Evolutionary conservation across 2,113 vertebrate species (phyloP).

Genomic region (Addax nasomaculatus): DNA sequence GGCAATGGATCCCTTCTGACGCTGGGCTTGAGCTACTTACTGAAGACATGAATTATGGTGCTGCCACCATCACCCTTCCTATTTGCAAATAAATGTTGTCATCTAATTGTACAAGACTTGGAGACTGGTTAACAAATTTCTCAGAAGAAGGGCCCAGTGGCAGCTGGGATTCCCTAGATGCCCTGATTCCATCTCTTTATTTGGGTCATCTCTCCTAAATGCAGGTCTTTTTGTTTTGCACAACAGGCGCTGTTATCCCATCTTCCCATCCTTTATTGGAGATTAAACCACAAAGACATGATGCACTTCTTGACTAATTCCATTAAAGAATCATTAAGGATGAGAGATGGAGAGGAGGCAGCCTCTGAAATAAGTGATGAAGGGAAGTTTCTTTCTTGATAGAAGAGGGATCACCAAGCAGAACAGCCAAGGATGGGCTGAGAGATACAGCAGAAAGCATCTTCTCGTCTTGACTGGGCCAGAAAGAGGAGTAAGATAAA

Average conservation of each 20-base stretch:
- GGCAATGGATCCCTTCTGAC: constrained; percentile 58
- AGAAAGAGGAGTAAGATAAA: neutral
- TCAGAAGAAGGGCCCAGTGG: constrained; percentile 36
- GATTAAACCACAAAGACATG: constrained; percentile 27
- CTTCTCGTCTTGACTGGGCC: neutral
- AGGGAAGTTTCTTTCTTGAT: neutral
- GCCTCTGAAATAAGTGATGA: neutral
- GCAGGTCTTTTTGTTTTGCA: neutral
- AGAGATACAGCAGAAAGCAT: neutral
- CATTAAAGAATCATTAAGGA: constrained; percentile 64
- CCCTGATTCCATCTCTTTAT: constrained; percentile 68
- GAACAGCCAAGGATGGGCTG: neutral
- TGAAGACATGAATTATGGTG: constrained; percentile 79
- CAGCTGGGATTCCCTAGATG: constrained; percentile 49
- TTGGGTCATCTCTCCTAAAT: neutral
- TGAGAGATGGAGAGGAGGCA: constrained; percentile 39
- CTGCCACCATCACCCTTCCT: constrained; percentile 76
- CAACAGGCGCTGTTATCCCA: neutral
- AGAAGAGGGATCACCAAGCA: neutral
- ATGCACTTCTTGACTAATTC: constrained; percentile 54
- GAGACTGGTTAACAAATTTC: constrained; percentile 79
- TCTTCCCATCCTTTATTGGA: constrained; percentile 56
- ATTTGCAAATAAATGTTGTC: constrained; percentile 81
- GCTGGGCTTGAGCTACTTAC: constrained; percentile 75
- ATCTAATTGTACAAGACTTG: constrained; percentile 79